These are phyloP conservation scores for Antennarius maculatus DNA, from an alignment of 2,797 vertebrate species.

Conservation along the genomic window DNA sequence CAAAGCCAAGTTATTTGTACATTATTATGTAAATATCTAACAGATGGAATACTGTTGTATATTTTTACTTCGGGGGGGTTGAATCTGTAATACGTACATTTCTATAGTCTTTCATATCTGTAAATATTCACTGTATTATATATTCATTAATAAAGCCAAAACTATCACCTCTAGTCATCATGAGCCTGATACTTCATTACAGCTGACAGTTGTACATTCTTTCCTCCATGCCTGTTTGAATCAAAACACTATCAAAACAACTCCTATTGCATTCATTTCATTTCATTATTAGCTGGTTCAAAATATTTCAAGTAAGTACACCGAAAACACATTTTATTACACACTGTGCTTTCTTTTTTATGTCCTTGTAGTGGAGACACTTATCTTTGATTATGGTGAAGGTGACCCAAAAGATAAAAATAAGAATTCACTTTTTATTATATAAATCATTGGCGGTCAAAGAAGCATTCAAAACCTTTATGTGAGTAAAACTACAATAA, in stretches of 20 bases:
- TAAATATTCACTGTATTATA: constrained; percentile 64
- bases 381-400: constrained; percentile 36
- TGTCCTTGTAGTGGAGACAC: constrained; percentile 40
- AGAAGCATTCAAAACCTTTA: not conserved
- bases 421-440: not conserved
- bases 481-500: not conserved
- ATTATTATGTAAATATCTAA: constrained; percentile 61
- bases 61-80: constrained; percentile 38
- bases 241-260: constrained; percentile 1
- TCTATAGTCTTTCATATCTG: constrained; percentile 61
- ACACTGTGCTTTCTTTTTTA: constrained; percentile 1
- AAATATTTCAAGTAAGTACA: constrained; percentile 29
- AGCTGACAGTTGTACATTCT: not conserved
- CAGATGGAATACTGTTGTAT: constrained; percentile 28
- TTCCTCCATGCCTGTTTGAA: not conserved
- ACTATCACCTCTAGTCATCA: constrained; percentile 9
- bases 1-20: constrained; percentile 50
- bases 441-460: not conserved
- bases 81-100: constrained; percentile 45
- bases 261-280: not conserved
- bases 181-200: constrained; percentile 11
- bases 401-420: constrained; percentile 39
- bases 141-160: constrained; percentile 69
- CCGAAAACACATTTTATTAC: constrained; percentile 4
- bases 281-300: constrained; percentile 27